These are phyloP conservation scores for Chorisops tibialis DNA, from an alignment of 2,888 invertebrate genomes.

Conservation along the genomic window DNA sequence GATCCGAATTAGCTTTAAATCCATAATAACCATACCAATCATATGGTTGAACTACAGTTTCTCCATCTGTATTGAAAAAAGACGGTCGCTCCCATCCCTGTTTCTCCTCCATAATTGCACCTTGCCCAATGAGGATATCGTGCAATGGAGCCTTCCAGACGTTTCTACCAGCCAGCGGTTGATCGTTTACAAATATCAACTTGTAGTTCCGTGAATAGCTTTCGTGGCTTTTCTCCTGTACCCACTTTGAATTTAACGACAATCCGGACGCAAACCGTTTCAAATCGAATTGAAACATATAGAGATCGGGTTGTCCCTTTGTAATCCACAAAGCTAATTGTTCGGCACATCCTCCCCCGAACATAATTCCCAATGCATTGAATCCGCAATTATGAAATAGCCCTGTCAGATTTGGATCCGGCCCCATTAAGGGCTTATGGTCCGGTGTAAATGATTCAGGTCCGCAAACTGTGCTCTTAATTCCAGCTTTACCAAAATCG, in stretches of 20 bases:
- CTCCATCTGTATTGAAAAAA: slow-evolving; percentile 63
- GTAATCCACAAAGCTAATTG: slow-evolving; percentile 84
- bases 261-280: slow-evolving; percentile 76
- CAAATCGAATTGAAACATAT: slow-evolving; percentile 84
- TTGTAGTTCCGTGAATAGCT: slow-evolving; percentile 84
- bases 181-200: slow-evolving; percentile 78
- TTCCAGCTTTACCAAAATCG: slow-evolving; percentile 67
- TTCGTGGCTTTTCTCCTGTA: slow-evolving; percentile 79
- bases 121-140: slow-evolving; percentile 61
- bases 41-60: slow-evolving; percentile 65
- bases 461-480: slow-evolving; percentile 84
- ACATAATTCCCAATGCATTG: slow-evolving; percentile 90
- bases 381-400: slow-evolving; percentile 84
- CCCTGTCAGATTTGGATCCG: slow-evolving; percentile 64
- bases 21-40: slow-evolving; percentile 86
- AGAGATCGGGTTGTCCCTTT: slow-evolving; percentile 75
- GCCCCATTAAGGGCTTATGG: slow-evolving; percentile 83
- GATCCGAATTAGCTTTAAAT: slow-evolving; percentile 61
- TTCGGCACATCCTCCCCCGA: slow-evolving; percentile 81
- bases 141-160: slow-evolving; percentile 66
- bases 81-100: slow-evolving; percentile 85
- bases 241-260: slow-evolving; percentile 69
- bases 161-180: slow-evolving; percentile 76
- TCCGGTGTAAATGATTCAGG: slow-evolving; percentile 92
- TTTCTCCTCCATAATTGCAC: slow-evolving; percentile 85